A percentile compares a stretch with the other conserved stretches of the same genome.
These are phyloP conservation scores for Cerceris ruficornis DNA, from an alignment of 2,888 invertebrate species.

Conservation along the genomic window DNA sequence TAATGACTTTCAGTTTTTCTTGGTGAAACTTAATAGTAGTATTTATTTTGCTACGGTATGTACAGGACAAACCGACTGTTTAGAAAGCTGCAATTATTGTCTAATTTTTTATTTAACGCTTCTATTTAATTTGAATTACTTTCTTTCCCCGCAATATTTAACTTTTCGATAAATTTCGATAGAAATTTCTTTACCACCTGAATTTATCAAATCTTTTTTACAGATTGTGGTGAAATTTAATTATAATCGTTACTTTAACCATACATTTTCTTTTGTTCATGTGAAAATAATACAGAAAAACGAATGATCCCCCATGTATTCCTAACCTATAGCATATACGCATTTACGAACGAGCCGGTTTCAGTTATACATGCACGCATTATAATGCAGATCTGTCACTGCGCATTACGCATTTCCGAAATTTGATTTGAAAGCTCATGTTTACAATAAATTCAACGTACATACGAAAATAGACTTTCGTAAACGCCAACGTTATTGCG, in stretches of 20 bases:
- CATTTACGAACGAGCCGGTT: slow-evolving; percentile 22
- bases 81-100: too few relatives aligned
- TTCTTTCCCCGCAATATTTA: too few relatives aligned
- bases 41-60: too few relatives aligned
- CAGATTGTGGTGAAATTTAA: too few relatives aligned
- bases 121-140: too few relatives aligned
- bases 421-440: slow-evolving; percentile 38
- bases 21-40: too few relatives aligned
- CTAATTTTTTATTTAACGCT: too few relatives aligned
- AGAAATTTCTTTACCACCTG: too few relatives aligned
- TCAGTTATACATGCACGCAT: neutral
- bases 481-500: neutral
- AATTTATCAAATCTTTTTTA: too few relatives aligned
- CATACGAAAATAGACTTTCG: neutral
- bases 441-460: neutral
- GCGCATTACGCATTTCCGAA: slow-evolving; percentile 53
- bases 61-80: too few relatives aligned
- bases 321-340: slow-evolving; percentile 33
- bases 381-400: slow-evolving; percentile 34
- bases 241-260: neutral
- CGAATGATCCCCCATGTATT: neutral
- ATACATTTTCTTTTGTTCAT: neutral
- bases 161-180: too few relatives aligned
- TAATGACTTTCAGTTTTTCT: neutral
- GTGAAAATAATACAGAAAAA: neutral